Evolutionary conservation across 2,888 invertebrate genomes (phyloP).

Genomic region (Lypha dubia): DNA sequence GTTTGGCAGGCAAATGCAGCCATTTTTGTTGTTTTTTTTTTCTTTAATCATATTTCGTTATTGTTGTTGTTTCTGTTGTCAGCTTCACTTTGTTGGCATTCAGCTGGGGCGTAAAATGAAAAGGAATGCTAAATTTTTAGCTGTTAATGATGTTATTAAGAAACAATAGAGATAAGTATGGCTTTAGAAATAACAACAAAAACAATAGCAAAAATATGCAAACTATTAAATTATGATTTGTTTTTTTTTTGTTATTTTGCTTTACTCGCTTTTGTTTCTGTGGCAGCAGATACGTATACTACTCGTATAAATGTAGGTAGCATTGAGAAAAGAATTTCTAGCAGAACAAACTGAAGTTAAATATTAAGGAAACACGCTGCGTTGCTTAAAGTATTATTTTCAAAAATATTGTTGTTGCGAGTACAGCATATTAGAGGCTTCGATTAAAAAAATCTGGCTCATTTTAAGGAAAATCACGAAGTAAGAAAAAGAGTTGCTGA

Average conservation of each 20-base stretch:
- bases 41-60: conserved; percentile 17
- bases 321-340: conserved; percentile 17
- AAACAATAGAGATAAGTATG: conserved; percentile 16
- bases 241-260: too few relatives aligned
- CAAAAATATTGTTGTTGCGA: not conserved
- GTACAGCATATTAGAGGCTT: too few relatives aligned
- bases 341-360: not conserved
- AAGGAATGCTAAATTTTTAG: conserved; percentile 33
- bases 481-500: too few relatives aligned
- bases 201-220: conserved; percentile 36
- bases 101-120: conserved; percentile 28
- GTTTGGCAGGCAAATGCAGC: conserved; percentile 41
- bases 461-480: too few relatives aligned
- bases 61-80: too few relatives aligned
- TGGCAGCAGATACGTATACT: not conserved
- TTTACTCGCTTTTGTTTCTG: not conserved
- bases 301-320: not conserved
- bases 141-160: conserved; percentile 48
- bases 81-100: conserved; percentile 11
- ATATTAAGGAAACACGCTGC: not conserved
- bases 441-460: too few relatives aligned
- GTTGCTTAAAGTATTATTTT: not conserved
- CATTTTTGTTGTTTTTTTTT: conserved; percentile 53
- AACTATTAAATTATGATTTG: conserved; percentile 31
- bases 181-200: not conserved